phyloP scores from a whole-genome alignment of 1,140 invertebrate genomes.

The Zaprionus africanus region DNA sequence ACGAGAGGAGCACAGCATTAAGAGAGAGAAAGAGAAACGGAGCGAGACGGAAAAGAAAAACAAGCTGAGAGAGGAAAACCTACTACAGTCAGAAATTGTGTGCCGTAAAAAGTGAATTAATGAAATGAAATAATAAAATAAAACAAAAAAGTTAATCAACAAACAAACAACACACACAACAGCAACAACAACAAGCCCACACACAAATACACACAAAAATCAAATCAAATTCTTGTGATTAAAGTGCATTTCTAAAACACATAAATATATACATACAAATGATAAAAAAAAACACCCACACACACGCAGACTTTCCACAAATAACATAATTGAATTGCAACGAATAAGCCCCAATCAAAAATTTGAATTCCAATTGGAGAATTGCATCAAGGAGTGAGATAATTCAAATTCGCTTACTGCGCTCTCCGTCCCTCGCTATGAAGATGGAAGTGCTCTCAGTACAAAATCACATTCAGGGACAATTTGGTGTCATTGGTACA shows the following conservation, averaged over 20 bases:
- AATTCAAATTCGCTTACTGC: slow-evolving; percentile 24
- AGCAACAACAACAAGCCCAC: slow-evolving; percentile 19
- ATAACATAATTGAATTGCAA: slow-evolving; percentile 44
- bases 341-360: slow-evolving; percentile 42
- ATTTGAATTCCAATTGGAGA: slow-evolving; percentile 33
- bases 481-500: slow-evolving; percentile 83
- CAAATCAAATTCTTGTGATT: slow-evolving; percentile 83
- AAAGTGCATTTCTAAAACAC: slow-evolving; percentile 83
- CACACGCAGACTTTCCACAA: slow-evolving; percentile 32
- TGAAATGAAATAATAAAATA: slow-evolving; percentile 38
- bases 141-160: slow-evolving; percentile 46
- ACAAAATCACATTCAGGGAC: slow-evolving; percentile 84
- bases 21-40: slow-evolving; percentile 4
- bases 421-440: slow-evolving; percentile 57
- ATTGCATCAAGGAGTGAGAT: slow-evolving; percentile 25
- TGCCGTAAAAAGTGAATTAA: slow-evolving; percentile 55
- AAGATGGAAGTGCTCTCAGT: slow-evolving; percentile 85
- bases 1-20: slow-evolving; percentile 35
- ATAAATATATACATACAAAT: slow-evolving; percentile 48
- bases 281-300: slow-evolving; percentile 15
- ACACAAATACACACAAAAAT: slow-evolving; percentile 32
- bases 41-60: slow-evolving; percentile 5
- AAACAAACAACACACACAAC: slow-evolving; percentile 16
- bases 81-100: slow-evolving; percentile 63
- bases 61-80: slow-evolving; percentile 13